Base-by-base conservation (phyloP, 2,113 vertebrate genomes). In the Carassius auratus region DNA sequence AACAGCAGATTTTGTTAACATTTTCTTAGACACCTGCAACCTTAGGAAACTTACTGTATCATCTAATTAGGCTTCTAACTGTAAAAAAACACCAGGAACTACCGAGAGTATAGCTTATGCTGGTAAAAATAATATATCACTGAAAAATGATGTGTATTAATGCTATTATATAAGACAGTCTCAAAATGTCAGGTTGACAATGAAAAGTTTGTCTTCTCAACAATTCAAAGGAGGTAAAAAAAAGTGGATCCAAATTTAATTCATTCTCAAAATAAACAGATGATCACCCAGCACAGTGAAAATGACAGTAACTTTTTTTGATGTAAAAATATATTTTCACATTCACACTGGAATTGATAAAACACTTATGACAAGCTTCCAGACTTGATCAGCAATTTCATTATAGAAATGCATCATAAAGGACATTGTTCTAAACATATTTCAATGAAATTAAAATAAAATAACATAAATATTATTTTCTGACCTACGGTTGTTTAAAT, bases 91-190 rank as follows among this genome's bases (percentile, higher is more conserved):
- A n/a, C 9, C 8, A 1, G 2, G 21, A 36, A 74, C 15, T 1
- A 61, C 81, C 1, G 50, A n/a, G 33, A 14, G 14, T 19, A 21
- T 8, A 42, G 36, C 30, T 62, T 33, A 62, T 84, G 23, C 19
- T 55, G 3, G 17, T 55, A 84, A 69, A 85, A 78, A 38, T 13
- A 42, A 23, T 45, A 75, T n/a, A 52, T 21, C 4, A 33, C 9
- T 66, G 45, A 84, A 50, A 21, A 68, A 21, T n/a, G 21, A 57
- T 79, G 62, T 26, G 52, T 78, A 69, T 77, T 78, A 13, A 68
- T 71, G 7, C 30, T 85, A 77, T 85, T 77, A 68, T 77, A 26
- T 78, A 85, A 59, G 30, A 74, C 3, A 30, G 52, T 62, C 57
- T 76, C 15, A 15, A 69, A 78, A 69, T 68, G 13, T 38, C 61